phyloP scores from a whole-genome alignment of 1,140 invertebrate species.

The Elymnias hypermnestra region DNA sequence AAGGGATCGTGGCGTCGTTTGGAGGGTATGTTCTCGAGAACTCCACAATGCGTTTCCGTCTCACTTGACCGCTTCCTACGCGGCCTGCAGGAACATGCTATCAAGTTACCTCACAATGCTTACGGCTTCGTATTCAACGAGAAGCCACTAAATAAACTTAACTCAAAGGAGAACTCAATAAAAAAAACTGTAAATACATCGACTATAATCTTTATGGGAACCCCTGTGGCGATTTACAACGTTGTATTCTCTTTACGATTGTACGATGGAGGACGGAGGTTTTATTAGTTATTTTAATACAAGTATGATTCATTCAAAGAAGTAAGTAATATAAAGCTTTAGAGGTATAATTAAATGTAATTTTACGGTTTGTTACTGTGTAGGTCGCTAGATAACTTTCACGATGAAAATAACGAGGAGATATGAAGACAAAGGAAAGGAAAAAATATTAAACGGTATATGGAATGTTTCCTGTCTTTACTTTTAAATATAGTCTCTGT shows the following conservation, averaged over 20 bases:
- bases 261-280: slow-evolving; percentile 6
- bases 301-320: neutral
- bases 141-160: slow-evolving; percentile 31
- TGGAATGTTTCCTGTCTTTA: no score
- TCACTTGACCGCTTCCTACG: slow-evolving; percentile 58
- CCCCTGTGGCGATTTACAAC: slow-evolving; percentile 16
- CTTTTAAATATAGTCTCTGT: no score
- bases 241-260: slow-evolving; percentile 5
- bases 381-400: no score
- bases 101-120: slow-evolving; percentile 46
- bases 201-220: slow-evolving; percentile 4
- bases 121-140: slow-evolving; percentile 17
- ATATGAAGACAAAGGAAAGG: no score
- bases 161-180: slow-evolving; percentile 8
- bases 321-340: no score
- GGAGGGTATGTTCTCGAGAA: slow-evolving; percentile 6
- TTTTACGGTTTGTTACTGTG: no score
- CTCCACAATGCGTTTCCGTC: slow-evolving; percentile 32
- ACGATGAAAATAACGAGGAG: no score
- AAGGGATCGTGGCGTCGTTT: no score
- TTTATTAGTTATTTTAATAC: no score
- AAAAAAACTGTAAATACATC: slow-evolving; percentile 15
- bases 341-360: no score
- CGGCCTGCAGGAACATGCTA: slow-evolving; percentile 21
- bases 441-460: no score